Evolutionary conservation across 64 coral and sea anemone genomes (phyloP).

Genomic region (Cladopsammia gracilis): DNA sequence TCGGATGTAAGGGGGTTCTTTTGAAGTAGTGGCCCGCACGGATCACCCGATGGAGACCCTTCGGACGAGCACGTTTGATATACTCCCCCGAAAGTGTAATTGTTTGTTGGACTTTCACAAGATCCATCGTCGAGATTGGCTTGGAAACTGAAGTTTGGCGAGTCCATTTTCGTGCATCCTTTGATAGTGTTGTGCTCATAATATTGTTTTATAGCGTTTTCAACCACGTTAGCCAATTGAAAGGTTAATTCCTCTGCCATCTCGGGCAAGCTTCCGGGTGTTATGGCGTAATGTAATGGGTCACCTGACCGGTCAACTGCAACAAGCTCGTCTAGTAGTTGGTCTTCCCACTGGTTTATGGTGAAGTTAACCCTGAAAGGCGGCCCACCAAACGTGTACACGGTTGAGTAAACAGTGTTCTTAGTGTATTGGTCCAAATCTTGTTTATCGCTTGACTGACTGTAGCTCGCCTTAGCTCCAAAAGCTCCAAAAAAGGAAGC

Average conservation of each 20-base stretch:
- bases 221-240: conserved; percentile 64
- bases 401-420: conserved; percentile 60
- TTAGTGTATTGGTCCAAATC: conserved; percentile 75
- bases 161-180: conserved; percentile 84
- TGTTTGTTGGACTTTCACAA: conserved; percentile 76
- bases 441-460: conserved; percentile 24
- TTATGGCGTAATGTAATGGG: conserved; percentile 75
- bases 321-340: conserved; percentile 65
- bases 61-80: conserved; percentile 79
- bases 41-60: conserved; percentile 67
- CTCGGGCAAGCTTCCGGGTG: conserved; percentile 71
- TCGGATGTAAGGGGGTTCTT: conserved; percentile 82
- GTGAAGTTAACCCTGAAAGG: conserved; percentile 81
- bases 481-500: conserved; percentile 77
- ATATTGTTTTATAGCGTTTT: conserved; percentile 79
- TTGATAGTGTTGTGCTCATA: conserved; percentile 91
- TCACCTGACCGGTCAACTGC: conserved; percentile 81
- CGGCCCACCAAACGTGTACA: conserved; percentile 80
- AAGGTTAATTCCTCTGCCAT: conserved; percentile 57
- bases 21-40: conserved; percentile 68
- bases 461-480: conserved; percentile 30
- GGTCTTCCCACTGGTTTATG: conserved; percentile 84
- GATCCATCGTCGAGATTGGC: conserved; percentile 90
- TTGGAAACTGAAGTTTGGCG: conserved; percentile 96
- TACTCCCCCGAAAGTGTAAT: conserved; percentile 92